Base-by-base conservation (phyloP, 1,140 invertebrate species). In the Penaeus vannamei region DNA sequence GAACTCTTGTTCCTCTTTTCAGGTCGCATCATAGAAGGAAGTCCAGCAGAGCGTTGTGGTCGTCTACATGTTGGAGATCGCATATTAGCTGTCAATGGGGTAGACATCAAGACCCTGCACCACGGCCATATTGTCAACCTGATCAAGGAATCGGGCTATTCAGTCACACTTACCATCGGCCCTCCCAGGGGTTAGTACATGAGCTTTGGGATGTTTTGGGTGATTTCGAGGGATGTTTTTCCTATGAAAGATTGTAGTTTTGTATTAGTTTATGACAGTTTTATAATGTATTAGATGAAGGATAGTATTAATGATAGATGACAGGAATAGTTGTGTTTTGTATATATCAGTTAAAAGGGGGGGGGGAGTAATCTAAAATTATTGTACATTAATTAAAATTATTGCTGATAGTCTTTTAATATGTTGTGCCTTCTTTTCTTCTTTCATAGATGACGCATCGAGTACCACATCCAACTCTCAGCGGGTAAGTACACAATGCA, bases 101-200 rank as follows among this genome's bases (percentile, higher is more conserved):
- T 96, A 81, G 96, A 98, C 90, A 98, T 99, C 84, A 96, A 96
- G 32, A 96, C 97, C 92, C 95, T 99, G 93, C 96, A 97, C 92
- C 98, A 99, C 93, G 98, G 98, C 85, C 98, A 99, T 92, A 98
- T 99, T 84, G 98, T 99, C 20, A 98, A 98, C 93, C 92, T 95
- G n/a, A 95, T 95, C 83, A 99, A 99, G 93, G 97, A 98, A 92
- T 98, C 97, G 3, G 98, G 98, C 23, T 95, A 97, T 87, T 95
- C 96, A 85, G 97, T 99, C 77, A 97, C 96, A 0, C 94, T 99
- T 60, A 98, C 97, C 53, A 97, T 98, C 91, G 96, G 96, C 3
- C 95, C 95, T 91, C 95, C 95, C 7, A 93, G 95, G 91, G 95
- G 95, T 92, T 91, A 91, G 88, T 84, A 62, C 90, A 20, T 19